Evolutionary conservation across 2,888 invertebrate species (phyloP), one percentile per base, ranked within the genome.

Genomic region (Octonoba sinensis): DNA sequence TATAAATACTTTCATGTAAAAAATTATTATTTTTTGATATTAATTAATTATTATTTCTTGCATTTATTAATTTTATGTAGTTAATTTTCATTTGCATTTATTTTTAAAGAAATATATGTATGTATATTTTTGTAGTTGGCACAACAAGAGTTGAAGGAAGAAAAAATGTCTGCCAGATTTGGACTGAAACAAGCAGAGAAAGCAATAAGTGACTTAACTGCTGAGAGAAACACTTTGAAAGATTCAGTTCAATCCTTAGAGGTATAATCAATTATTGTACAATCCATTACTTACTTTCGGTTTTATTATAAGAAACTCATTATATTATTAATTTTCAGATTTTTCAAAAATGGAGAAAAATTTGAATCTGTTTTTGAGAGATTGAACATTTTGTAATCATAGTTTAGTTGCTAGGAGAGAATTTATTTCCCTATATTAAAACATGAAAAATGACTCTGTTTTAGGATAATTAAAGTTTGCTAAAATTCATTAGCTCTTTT

Each of bases 91-190:
- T 6, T 20, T 60, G 27, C 22, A 20, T 15, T 36, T 1, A 18
- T 47, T 65, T 65, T 46, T 65, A 2, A 64, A 60, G 13, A 44
- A 3, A 16, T 36, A 16, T 36, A n/a, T 64, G 13, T 54, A 1
- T 0, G 18, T 56, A 3, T 56, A 18, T 22, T 16, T 46, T 46
- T 62, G 3, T 6, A 81, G 81, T 24, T 73, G 56, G 47, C 69
- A 20, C 22, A 74, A 36, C 62, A 74, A 57, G 81, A 81, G 20
- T 1, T 56, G 12, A 64, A 69, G n/a, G 69, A 81, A 57, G 73
- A 69, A 66, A 73, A 62, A 24, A 49, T 46, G 15, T 18, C 47
- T 8, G 12, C 36, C 12, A 62, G 36, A 62, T 27, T 49, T 24
- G 44, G 59, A 36, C 24, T 64, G n/a, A 51, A 74, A 3, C 56